Base-by-base conservation (phyloP, 1,140 invertebrate genomes). In the Drosophila parvula region DNA sequence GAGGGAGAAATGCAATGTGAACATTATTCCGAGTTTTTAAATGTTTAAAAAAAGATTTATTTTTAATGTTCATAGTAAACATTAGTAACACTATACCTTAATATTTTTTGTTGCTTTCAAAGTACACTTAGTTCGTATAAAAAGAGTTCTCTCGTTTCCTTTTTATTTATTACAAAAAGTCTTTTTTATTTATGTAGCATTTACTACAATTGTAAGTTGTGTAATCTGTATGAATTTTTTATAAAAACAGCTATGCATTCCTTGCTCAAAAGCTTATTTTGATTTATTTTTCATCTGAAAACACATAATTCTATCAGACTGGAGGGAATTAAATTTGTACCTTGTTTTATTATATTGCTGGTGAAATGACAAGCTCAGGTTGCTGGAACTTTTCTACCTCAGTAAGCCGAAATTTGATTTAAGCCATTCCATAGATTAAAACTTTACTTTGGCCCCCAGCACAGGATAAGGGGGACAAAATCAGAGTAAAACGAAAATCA, bases 341-440 rank as follows among this genome's bases (percentile, higher is more conserved):
- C 18, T 34, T 27, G 8, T 27, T 40, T 69, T 47, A 47, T 40
- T 56, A 34, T 28, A 41, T 58, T 47, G 7, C 22, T 41, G 44
- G 2, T 69, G 50, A 56, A 58, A 70, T 70, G 68, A 69, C 64
- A 71, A 34, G 34, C 44, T 48, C 44, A 34, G 64, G 51, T 28
- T 58, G 36, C 18, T 11, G 11, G 7, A 58, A 70, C 70, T 28
- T 70, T 56, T 41, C 34, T 58, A 34, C 34, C 5, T 43, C 43
- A 48, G 43, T 12, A 32, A 71, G 36, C 41, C 9, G 3, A 69
- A 70, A 48, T 70, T 57, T 58, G 43, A 69, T 68, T 64, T 64
- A 64, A 65, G 60, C 61, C 65, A 71, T 71, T 71, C 6, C 44
- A 41, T 48, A 50, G 65, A 71, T 71, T 71, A 71, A 59, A 71